A percentile compares a stretch with the other conserved stretches of the same genome.
Conservation (phyloP, 2,797 vertebrate species). For the Podarcis siculus region DNA sequence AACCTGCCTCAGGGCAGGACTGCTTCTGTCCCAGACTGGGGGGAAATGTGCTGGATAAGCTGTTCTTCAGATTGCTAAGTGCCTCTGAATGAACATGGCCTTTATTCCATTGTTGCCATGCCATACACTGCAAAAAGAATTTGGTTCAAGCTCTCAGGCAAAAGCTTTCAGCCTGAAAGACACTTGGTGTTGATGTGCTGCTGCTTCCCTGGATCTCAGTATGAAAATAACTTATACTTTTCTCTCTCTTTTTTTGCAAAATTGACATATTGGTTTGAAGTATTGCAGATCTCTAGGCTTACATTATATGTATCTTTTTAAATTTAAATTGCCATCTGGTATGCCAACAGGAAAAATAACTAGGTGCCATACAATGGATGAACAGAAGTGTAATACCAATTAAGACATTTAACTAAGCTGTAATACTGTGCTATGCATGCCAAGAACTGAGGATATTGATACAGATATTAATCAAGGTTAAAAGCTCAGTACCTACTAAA, state of each 20-base stretch:
- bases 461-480: slow-evolving; percentile 63
- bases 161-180: background rate
- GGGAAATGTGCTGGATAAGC: background rate
- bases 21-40: background rate
- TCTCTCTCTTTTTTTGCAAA: background rate
- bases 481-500: slow-evolving; percentile 53
- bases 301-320: slow-evolving; percentile 20
- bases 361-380: slow-evolving; percentile 23
- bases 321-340: slow-evolving; percentile 41
- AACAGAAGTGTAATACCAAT: slow-evolving; percentile 49
- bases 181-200: background rate
- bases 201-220: background rate
- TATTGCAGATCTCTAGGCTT: slow-evolving; percentile 6
- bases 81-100: background rate
- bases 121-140: background rate
- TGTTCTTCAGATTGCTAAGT: background rate
- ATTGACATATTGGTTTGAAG: background rate
- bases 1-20: background rate
- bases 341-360: slow-evolving; percentile 44
- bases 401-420: slow-evolving; percentile 52
- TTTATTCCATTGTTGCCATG: background rate
- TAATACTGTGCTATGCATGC: slow-evolving; percentile 38
- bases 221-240: background rate
- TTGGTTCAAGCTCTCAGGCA: background rate
- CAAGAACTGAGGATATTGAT: slow-evolving; percentile 29